Percentiles rank a stretch among this genome's conserved stretches.
phyloP scores from a whole-genome alignment of 2,113 vertebrate species.

The Myotis brandtii region DNA sequence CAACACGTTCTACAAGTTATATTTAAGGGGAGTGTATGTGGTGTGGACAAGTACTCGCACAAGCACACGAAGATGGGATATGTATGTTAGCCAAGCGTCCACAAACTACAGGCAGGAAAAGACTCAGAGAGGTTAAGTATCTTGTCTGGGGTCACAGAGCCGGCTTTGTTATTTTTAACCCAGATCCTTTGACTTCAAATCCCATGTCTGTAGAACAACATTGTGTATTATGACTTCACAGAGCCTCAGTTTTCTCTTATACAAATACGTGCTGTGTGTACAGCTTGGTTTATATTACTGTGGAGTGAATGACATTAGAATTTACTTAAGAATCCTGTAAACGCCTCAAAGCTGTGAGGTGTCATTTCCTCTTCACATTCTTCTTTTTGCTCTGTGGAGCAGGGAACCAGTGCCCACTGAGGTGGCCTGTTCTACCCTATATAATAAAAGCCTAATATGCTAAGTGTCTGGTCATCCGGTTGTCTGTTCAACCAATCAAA shows the following conservation, averaged over 20 bases:
- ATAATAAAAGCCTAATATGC: too few species aligned
- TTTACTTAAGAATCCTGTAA: not conserved
- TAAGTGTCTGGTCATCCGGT: too few species aligned
- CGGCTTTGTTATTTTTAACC: not conserved
- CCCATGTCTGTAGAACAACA: not conserved
- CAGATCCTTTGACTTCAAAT: not conserved
- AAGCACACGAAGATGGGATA: not conserved
- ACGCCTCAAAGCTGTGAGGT: not conserved
- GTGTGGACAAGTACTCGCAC: not conserved
- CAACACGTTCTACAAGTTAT: not conserved
- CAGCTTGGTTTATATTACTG: not conserved
- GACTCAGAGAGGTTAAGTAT: not conserved
- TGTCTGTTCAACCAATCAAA: too few species aligned
- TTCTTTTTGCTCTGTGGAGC: not conserved
- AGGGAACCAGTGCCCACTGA: not conserved
- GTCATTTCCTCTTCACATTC: not conserved
- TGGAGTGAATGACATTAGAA: not conserved
- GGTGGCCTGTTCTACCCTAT: not conserved
- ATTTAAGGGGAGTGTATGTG: not conserved
- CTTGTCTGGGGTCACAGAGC: not conserved
- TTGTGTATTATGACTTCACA: not conserved
- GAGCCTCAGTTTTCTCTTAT: not conserved
- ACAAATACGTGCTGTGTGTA: not conserved
- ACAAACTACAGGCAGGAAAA: not conserved
- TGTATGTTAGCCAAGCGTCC: not conserved